Base-by-base conservation (phyloP, 2,797 vertebrate genomes). In the Microchirus variegatus region DNA sequence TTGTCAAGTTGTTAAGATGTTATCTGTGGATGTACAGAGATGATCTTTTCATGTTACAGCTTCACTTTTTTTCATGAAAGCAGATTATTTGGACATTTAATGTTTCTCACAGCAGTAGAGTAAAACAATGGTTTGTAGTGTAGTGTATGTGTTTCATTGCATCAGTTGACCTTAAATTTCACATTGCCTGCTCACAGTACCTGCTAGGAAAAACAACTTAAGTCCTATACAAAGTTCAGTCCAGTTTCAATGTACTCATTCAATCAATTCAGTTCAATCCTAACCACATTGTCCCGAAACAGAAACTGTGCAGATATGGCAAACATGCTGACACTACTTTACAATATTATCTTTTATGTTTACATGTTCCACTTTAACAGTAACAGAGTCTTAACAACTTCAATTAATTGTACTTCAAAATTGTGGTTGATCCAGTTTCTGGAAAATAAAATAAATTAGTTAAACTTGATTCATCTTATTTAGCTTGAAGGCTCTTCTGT, bases 191-290 rank as follows among this genome's bases (percentile, higher is more conserved):
- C 35, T 47, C 17, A 37, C 26, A 58, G 68, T 66, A 53, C 38
- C n/a, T 59, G 69, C 48, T 74, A 67, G 62, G 78, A 73, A 63
- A 72, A 52, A 45, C 64, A 63, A 77, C 1, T 68, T 60, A 67
- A 81, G 81, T 51, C 41, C 22, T 22, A 3, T 5, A 22, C 22
- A 22, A 56, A 17, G 42, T 59, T 56, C 10, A 67, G 59, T 59
- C 66, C 26, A 36, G 19, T 66, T 59, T 78, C 45, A 63, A 0
- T 73, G 61, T 43, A 44, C 26, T 59, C 38, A 71, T 73, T 80
- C 54, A 67, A 44, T 64, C 22, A 51, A 35, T 38, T 74, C 59
- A 55, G 22, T 61, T 63, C 10, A 65, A 17, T 56, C 42, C 48
- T 40, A 51, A 67, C 26, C 17, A 36, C 17, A 53, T 60, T 73